phyloP scores from a whole-genome alignment of 2,888 invertebrate species.

The Entomobrya proxima region DNA sequence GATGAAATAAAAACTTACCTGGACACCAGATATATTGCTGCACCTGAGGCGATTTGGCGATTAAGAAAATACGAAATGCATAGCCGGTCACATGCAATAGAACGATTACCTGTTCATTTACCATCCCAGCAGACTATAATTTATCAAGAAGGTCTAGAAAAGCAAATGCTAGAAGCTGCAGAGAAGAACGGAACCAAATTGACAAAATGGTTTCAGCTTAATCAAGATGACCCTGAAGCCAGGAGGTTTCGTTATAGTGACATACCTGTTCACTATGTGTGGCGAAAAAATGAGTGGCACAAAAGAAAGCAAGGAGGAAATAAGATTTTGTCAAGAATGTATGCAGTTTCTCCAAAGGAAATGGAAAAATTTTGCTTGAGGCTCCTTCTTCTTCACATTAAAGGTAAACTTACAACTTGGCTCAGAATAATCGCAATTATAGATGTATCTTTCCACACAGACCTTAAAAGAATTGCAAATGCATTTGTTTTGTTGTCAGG shows the following conservation, averaged over 20 bases:
- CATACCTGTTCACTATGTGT: conserved; percentile 69
- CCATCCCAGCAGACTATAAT: conserved; percentile 74
- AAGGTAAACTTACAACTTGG: conserved; percentile 66
- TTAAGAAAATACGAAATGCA: conserved; percentile 75
- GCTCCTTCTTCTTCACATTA: conserved; percentile 75
- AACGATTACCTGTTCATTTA: conserved; percentile 76
- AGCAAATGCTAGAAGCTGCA: conserved; percentile 57
- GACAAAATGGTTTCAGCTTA: conserved; percentile 75
- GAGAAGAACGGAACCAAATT: conserved; percentile 68
- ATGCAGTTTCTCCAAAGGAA: conserved; percentile 75
- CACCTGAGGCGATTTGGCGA: conserved; percentile 76
- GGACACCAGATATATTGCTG: conserved; percentile 76
- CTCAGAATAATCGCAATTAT: neutral
- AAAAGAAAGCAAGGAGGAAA: conserved; percentile 63
- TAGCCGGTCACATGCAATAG: conserved; percentile 76
- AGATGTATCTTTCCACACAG: neutral
- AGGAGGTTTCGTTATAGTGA: conserved; percentile 70
- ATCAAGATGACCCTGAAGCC: conserved; percentile 63
- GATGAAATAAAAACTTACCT: conserved; percentile 76
- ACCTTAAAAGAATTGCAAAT: neutral
- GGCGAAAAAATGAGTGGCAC: conserved; percentile 37
- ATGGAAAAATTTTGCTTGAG: conserved; percentile 75
- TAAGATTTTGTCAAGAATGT: conserved; percentile 72
- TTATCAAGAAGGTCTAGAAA: conserved; percentile 69
- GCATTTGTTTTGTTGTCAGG: conserved; percentile 48